phyloP scores from a whole-genome alignment of 2,113 vertebrate genomes.

The Pangasianodon hypophthalmus region DNA sequence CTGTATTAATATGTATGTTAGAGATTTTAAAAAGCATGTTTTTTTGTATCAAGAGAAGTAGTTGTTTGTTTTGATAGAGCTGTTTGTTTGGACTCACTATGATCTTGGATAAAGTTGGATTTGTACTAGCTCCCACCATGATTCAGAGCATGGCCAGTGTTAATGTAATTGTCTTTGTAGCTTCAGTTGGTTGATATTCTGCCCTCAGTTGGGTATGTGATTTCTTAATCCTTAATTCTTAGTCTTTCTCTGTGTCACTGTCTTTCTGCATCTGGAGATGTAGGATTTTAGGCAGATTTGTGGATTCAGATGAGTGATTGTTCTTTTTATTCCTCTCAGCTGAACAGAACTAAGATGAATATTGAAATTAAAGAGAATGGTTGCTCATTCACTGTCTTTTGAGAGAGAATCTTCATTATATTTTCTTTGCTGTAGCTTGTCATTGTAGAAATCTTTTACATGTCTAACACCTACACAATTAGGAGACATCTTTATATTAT shows the following conservation, averaged over 20 bases:
- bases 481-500: background rate
- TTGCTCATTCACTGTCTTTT: background rate
- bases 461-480: conserved; percentile 13
- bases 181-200: background rate
- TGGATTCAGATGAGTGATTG: conserved; percentile 17
- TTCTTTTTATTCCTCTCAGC: conserved; percentile 3
- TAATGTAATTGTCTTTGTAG: background rate
- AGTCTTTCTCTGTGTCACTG: background rate
- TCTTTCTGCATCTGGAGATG: background rate
- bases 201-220: background rate
- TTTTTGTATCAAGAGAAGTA: background rate
- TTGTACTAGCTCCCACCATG: background rate
- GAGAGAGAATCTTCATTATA: background rate
- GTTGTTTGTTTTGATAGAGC: background rate
- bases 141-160: background rate
- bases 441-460: background rate
- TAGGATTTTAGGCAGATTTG: background rate
- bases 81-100: conserved; percentile 7
- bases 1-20: background rate
- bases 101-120: background rate
- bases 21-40: background rate
- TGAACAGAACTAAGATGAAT: conserved; percentile 20
- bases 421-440: background rate
- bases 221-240: conserved; percentile 14
- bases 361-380: background rate